Conservation (phyloP, 2,797 vertebrate genomes). For the Nannoperca australis region DNA sequence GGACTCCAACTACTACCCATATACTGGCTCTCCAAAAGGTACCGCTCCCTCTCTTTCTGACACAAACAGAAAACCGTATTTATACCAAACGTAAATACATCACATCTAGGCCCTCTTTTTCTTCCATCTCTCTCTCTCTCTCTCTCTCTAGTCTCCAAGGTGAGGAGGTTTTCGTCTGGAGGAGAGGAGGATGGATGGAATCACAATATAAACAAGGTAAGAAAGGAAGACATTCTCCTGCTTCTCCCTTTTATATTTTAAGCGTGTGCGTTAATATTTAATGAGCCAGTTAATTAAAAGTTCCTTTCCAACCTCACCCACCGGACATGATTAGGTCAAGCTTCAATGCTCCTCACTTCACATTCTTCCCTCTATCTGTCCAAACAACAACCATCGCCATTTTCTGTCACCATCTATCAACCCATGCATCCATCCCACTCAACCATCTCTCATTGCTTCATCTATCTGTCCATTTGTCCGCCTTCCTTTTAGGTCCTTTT, state of each 20-base stretch:
- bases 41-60: background rate
- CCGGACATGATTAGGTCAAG: constrained; percentile 36
- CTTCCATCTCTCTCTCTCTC: constrained; percentile 12
- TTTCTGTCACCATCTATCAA: constrained; percentile 24
- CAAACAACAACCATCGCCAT: background rate
- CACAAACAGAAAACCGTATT: constrained; percentile 10
- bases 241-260: constrained; percentile 38
- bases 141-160: constrained; percentile 81
- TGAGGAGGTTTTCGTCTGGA: constrained; percentile 94
- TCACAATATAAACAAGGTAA: constrained; percentile 94
- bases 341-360: constrained; percentile 4
- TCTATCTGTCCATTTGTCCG: constrained; percentile 19
- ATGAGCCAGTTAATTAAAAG: constrained; percentile 63
- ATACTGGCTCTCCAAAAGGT: constrained; percentile 94
- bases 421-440: constrained; percentile 17
- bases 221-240: constrained; percentile 20
- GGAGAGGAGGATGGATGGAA: constrained; percentile 95
- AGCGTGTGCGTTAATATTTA: constrained; percentile 67
- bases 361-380: background rate
- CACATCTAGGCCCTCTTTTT: background rate
- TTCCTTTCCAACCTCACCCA: constrained; percentile 25
- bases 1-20: constrained; percentile 92
- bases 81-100: background rate
- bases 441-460: constrained; percentile 17
- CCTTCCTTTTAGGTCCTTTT: background rate